phyloP scores from a whole-genome alignment of 2,888 invertebrate genomes.

The Neria commutata region DNA sequence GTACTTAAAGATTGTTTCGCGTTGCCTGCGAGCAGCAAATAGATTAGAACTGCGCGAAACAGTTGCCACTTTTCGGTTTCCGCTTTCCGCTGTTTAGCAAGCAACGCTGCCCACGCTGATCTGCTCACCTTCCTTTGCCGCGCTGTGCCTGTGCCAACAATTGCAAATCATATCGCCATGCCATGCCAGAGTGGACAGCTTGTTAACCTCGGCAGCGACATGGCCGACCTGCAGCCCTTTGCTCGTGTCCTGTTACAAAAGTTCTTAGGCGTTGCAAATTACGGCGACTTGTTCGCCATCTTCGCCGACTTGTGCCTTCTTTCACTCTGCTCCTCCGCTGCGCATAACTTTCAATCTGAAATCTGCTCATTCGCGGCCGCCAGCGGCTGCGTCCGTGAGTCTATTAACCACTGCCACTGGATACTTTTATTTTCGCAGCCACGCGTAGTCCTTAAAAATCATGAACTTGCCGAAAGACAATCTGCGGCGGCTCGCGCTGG shows the following conservation, averaged over 20 bases:
- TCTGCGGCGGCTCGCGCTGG: slow-evolving; percentile 26
- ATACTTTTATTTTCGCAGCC: background rate
- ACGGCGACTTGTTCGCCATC: too few relatives aligned
- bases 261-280: too few relatives aligned
- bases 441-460: background rate
- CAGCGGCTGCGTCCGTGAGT: background rate
- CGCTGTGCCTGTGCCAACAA: background rate
- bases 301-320: too few relatives aligned
- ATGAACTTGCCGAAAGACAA: too few relatives aligned
- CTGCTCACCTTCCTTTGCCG: slow-evolving; percentile 13
- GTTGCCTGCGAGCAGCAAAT: slow-evolving; percentile 38
- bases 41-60: slow-evolving; percentile 47
- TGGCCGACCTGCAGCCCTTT: too few relatives aligned
- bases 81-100: slow-evolving; percentile 40
- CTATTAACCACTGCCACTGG: slow-evolving; percentile 29
- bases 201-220: background rate
- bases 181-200: background rate
- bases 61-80: slow-evolving; percentile 43
- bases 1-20: slow-evolving; percentile 49
- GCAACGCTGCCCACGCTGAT: slow-evolving; percentile 1
- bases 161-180: background rate
- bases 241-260: background rate
- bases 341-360: slow-evolving; percentile 53
- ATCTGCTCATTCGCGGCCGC: slow-evolving; percentile 12
- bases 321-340: slow-evolving; percentile 28